Evolutionary conservation across 2,797 vertebrate genomes (phyloP).

Genomic region (Synaphobranchus kaupii): DNA sequence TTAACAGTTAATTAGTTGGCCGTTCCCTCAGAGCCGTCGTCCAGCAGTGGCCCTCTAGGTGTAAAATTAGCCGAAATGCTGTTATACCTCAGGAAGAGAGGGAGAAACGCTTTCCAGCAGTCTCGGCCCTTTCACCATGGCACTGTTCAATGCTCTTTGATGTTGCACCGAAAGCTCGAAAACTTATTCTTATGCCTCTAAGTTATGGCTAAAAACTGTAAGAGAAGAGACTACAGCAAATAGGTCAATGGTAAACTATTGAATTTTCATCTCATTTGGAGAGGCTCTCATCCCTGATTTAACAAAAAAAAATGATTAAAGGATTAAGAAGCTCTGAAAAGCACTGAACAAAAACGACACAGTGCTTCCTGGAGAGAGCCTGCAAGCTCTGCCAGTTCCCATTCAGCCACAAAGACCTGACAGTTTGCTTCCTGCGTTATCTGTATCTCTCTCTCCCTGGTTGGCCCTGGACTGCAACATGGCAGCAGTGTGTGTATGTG

Average conservation of each 20-base stretch:
- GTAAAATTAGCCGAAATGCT: neutral
- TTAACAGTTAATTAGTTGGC: neutral
- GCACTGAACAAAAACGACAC: neutral
- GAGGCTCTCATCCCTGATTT: neutral
- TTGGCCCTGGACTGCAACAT: neutral
- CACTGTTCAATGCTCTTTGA: neutral
- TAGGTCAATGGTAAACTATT: neutral
- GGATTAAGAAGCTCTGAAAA: no score
- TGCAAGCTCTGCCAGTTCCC: neutral
- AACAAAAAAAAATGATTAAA: no score
- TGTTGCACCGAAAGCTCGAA: neutral
- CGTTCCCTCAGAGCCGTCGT: neutral
- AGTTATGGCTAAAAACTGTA: neutral
- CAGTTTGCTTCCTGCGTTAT: neutral
- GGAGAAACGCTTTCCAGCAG: neutral
- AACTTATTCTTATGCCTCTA: neutral
- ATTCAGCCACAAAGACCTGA: neutral
- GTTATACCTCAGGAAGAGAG: neutral
- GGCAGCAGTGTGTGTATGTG: neutral
- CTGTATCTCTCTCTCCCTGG: neutral
- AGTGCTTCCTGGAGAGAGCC: neutral
- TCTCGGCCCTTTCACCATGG: neutral
- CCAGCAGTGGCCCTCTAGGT: neutral
- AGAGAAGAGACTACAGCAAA: neutral
- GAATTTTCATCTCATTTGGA: neutral